Conservation (phyloP, 2,113 vertebrate species). For the Seriola rivoliana region DNA sequence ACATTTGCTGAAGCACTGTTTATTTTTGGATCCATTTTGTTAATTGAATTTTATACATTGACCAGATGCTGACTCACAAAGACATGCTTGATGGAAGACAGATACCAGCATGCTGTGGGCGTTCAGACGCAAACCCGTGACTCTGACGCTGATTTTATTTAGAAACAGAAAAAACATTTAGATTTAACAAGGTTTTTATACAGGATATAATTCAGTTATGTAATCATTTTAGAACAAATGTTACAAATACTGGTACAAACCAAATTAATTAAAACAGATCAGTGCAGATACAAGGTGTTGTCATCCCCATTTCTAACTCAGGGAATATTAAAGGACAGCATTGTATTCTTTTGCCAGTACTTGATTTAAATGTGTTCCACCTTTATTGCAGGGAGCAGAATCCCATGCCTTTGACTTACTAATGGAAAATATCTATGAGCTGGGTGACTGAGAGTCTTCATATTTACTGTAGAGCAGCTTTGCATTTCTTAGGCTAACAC, state of each 20-base stretch:
- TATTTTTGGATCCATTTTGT: background rate
- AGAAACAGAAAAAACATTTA: background rate
- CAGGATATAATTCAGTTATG: background rate
- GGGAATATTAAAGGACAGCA: background rate
- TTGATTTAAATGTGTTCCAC: too few relatives aligned
- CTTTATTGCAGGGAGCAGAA: background rate
- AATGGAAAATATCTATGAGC: background rate
- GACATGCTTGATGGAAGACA: background rate
- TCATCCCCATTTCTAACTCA: too few relatives aligned
- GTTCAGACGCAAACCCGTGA: background rate
- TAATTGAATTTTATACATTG: background rate
- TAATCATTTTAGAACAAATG: background rate
- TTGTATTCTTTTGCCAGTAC: background rate
- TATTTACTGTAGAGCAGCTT: too few relatives aligned
- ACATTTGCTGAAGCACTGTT: background rate
- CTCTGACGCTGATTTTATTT: constrained; percentile 14
- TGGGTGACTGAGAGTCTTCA: background rate
- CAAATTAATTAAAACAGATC: background rate
- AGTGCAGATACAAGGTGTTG: background rate
- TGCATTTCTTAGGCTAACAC: constrained; percentile 8
- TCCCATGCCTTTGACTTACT: background rate
- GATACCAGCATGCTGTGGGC: background rate
- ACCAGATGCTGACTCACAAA: background rate
- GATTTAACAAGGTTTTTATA: too few relatives aligned
- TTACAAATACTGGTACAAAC: background rate